These are phyloP conservation scores for Halcyon smyrnensis DNA, from an alignment of 2,797 vertebrate genomes.

Conservation along the genomic window DNA sequence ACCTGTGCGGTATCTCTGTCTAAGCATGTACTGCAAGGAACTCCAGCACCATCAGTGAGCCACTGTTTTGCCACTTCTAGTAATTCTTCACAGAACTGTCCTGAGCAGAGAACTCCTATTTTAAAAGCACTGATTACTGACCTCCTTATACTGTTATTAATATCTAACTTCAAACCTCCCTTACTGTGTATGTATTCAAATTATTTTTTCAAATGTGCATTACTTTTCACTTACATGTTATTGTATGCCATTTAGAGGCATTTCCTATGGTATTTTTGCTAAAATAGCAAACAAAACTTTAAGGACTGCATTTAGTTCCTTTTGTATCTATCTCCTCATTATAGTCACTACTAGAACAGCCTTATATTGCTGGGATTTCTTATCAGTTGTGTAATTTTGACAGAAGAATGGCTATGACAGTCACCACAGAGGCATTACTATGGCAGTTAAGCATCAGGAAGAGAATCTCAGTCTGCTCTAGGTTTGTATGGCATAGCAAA, in stretches of 20 bases:
- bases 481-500: neutral
- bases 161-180: neutral
- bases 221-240: neutral
- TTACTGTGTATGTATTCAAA: neutral
- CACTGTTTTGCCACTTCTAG: neutral
- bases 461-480: neutral
- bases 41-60: neutral
- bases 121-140: neutral
- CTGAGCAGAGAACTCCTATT: neutral
- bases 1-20: neutral
- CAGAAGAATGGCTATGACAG: neutral
- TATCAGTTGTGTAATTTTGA: neutral
- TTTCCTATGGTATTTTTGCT: neutral
- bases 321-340: neutral
- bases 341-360: neutral
- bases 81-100: neutral
- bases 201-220: neutral
- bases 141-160: neutral
- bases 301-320: neutral
- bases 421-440: neutral
- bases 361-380: neutral
- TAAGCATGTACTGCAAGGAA: accelerated
- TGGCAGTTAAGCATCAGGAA: neutral
- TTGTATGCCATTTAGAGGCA: neutral
- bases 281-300: neutral